Conservation (phyloP, 1,140 invertebrate genomes). For the Drosophila cardini region DNA sequence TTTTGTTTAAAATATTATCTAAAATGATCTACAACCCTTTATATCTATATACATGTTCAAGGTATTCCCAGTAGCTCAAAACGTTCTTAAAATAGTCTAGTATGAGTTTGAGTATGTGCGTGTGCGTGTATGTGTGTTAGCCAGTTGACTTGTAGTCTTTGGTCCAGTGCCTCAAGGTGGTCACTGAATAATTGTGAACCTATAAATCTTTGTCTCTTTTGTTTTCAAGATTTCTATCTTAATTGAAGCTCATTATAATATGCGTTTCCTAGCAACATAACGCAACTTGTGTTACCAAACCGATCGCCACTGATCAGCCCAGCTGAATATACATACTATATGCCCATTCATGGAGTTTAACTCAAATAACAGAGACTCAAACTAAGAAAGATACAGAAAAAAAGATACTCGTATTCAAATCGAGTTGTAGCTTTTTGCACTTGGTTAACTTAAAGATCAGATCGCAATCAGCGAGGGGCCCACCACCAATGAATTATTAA, state of each 20-base stretch:
- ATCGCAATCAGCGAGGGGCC: slow-evolving; percentile 73
- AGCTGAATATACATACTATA: slow-evolving; percentile 26
- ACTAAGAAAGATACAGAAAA: slow-evolving; percentile 9
- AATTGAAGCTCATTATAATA: slow-evolving; percentile 83
- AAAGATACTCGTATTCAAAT: slow-evolving; percentile 39
- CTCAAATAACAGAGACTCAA: neutral
- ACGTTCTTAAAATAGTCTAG: slow-evolving; percentile 15
- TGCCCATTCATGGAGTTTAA: slow-evolving; percentile 47
- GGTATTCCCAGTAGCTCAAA: neutral
- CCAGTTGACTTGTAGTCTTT: slow-evolving; percentile 31
- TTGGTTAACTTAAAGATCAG: slow-evolving; percentile 51
- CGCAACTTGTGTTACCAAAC: slow-evolving; percentile 65
- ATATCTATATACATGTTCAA: neutral
- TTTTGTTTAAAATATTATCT: neutral
- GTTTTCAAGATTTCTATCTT: slow-evolving; percentile 79
- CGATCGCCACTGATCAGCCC: slow-evolving; percentile 17
- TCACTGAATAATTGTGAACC: slow-evolving; percentile 74
- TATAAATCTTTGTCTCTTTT: slow-evolving; percentile 79
- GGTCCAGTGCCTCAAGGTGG: slow-evolving; percentile 60
- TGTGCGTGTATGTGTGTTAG: slow-evolving; percentile 4
- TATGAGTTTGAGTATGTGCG: neutral
- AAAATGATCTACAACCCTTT: slow-evolving; percentile 34
- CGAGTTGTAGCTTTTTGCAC: slow-evolving; percentile 62
- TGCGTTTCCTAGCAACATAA: slow-evolving; percentile 71
- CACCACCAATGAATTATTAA: slow-evolving; percentile 84